These are phyloP conservation scores for Phania funesta DNA, from an alignment of 2,888 invertebrate species.

Conservation along the genomic window DNA sequence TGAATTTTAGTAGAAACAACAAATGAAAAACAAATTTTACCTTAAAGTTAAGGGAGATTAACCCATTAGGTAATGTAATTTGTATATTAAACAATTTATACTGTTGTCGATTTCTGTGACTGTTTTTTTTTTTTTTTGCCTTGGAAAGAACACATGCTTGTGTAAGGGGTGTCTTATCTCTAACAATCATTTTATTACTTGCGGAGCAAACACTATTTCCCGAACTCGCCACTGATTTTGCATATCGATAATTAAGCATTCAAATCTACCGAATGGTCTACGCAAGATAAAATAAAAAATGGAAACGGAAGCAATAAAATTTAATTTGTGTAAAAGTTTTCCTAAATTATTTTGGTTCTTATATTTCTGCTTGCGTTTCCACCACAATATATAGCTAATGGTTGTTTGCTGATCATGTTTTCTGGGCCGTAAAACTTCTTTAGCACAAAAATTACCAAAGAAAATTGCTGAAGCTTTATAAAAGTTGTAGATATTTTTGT, in stretches of 20 bases:
- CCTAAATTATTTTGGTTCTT: background rate
- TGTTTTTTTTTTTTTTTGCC: too few species aligned
- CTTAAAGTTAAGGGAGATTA: background rate
- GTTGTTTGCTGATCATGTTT: slow-evolving; percentile 49
- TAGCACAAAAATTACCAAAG: background rate
- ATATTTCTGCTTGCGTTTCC: slow-evolving; percentile 5
- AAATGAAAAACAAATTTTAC: background rate
- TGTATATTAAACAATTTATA: background rate
- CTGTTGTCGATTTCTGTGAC: background rate
- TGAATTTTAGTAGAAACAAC: slow-evolving; percentile 1
- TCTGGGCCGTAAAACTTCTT: slow-evolving; percentile 16
- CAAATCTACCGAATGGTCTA: background rate
- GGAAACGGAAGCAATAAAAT: slow-evolving; percentile 53
- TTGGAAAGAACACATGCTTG: background rate
- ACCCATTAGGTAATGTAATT: background rate
- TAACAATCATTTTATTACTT: too few species aligned
- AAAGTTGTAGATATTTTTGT: background rate
- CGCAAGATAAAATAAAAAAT: background rate
- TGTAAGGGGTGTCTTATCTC: too few species aligned
- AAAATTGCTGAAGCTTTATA: background rate
- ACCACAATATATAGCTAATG: slow-evolving; percentile 47
- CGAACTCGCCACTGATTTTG: too few species aligned
- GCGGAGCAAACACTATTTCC: too few species aligned
- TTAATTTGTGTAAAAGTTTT: slow-evolving; percentile 55
- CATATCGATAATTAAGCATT: too few species aligned